phyloP scores from a whole-genome alignment of 2,888 invertebrate genomes.

The Colletes collaris region DNA sequence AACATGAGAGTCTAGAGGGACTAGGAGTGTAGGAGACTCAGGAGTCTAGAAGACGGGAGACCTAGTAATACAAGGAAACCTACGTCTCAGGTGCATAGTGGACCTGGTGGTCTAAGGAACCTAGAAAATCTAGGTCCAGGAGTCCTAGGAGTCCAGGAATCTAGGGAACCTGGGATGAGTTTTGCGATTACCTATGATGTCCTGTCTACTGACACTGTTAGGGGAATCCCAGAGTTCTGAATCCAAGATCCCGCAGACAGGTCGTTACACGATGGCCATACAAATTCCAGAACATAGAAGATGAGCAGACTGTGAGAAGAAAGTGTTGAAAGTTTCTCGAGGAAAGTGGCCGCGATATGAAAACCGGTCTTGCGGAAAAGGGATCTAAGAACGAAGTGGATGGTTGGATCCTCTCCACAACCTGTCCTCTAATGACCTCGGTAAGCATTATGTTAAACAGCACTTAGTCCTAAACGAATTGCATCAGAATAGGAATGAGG shows the following conservation, averaged over 20 bases:
- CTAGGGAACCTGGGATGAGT: no score
- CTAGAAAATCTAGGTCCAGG: no score
- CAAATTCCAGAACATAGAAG: neutral
- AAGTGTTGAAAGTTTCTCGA: slow-evolving; percentile 14
- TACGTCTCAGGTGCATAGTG: no score
- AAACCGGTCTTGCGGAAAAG: neutral
- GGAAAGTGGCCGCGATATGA: slow-evolving; percentile 25
- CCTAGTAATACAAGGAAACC: no score
- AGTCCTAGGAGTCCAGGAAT: no score
- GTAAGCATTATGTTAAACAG: slow-evolving; percentile 22
- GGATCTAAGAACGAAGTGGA: neutral
- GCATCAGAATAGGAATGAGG: neutral
- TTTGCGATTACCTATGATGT: neutral
- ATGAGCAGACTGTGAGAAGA: slow-evolving; percentile 14
- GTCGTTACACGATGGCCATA: neutral
- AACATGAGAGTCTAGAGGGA: no score
- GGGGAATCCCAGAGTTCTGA: no score
- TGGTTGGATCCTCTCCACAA: neutral
- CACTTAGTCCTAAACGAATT: no score
- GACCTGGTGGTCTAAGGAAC: no score
- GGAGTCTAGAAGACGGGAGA: no score
- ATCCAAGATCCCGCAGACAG: neutral
- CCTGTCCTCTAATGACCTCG: slow-evolving; percentile 24
- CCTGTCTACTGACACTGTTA: neutral
- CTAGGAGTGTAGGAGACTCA: no score